phyloP scores from a whole-genome alignment of 2,113 vertebrate genomes.

The Agelaius phoeniceus region DNA sequence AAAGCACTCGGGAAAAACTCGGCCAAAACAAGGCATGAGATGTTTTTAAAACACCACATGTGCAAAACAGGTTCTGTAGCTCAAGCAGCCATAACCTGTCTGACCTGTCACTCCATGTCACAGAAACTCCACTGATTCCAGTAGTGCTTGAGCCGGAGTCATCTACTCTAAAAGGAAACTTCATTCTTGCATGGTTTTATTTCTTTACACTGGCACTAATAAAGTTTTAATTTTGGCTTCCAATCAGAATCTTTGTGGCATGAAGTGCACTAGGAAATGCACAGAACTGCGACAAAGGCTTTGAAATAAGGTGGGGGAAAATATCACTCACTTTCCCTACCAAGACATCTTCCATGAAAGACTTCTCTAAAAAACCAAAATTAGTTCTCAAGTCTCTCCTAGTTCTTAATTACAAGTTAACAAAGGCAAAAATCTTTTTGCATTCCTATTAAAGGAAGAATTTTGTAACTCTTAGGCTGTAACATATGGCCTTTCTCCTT shows the following conservation, averaged over 20 bases:
- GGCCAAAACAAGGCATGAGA: neutral
- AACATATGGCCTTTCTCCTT: neutral
- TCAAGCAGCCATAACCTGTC: neutral
- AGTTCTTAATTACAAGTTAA: neutral
- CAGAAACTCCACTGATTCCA: neutral
- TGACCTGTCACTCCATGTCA: neutral
- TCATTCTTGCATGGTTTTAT: neutral
- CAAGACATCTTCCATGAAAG: neutral
- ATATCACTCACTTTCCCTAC: neutral
- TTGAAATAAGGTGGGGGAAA: neutral
- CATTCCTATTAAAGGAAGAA: neutral
- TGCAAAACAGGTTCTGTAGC: neutral
- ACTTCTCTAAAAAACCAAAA: neutral
- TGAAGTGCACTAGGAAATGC: neutral
- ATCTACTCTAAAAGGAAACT: neutral
- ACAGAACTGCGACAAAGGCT: neutral
- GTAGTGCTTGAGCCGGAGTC: neutral
- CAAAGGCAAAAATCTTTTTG: neutral
- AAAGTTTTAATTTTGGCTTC: neutral
- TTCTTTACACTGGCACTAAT: neutral
- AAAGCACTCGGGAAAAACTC: neutral
- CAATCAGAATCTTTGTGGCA: neutral
- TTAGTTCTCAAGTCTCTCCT: neutral
- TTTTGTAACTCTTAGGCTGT: neutral
- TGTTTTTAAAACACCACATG: neutral